Evolutionary conservation across 2,113 vertebrate genomes (phyloP), one percentile per base, ranked within the genome.

Genomic region (Neolamprologus brichardi): DNA sequence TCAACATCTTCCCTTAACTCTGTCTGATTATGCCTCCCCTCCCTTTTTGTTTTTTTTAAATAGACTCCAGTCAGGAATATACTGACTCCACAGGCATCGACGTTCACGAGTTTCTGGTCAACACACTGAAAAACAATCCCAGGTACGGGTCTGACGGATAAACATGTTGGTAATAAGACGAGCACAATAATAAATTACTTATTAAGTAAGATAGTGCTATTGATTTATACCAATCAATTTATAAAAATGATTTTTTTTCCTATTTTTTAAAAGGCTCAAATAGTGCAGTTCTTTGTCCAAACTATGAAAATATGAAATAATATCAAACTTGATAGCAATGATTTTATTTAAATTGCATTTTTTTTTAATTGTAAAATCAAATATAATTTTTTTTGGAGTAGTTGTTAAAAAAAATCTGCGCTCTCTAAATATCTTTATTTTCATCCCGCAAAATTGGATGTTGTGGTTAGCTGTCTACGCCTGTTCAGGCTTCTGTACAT

Each of bases 51-150:
- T 34, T 7, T 62, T 58, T 9, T 83, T 79, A 84, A 87, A 18
- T 95, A 99, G 99, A 99, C 95, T 99, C 99, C 94, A 99, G 98
- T 95, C 99, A 99, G 96, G 99, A 99, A 96, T 99, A 99, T 81
- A 99, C 99, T 7, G 99, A 99, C 95, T 99, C 99, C 92, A 99
- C 99, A 88, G 99, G 99, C 94, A 99, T 99, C 89, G 99, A 99
- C 89, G 96, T 99, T 92, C 99, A 99, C 83, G 99, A 99, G 96
- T 99, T 99, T 97, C 96, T 99, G 97, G 98, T 99, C 97, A 99
- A 98, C 97, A 99, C 99, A 97, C 98, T 99, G 98, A 99, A 99
- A 97, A 99, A 99, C 96, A 99, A 99, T 95, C 99, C 99, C 97
- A 98, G 98, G 99, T 99, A 97, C 79, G 77, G 64, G 3, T 20